Evolutionary conservation across 2,888 invertebrate species (phyloP), one percentile per base, ranked within the genome.

Genomic region (Dynastes maya): DNA sequence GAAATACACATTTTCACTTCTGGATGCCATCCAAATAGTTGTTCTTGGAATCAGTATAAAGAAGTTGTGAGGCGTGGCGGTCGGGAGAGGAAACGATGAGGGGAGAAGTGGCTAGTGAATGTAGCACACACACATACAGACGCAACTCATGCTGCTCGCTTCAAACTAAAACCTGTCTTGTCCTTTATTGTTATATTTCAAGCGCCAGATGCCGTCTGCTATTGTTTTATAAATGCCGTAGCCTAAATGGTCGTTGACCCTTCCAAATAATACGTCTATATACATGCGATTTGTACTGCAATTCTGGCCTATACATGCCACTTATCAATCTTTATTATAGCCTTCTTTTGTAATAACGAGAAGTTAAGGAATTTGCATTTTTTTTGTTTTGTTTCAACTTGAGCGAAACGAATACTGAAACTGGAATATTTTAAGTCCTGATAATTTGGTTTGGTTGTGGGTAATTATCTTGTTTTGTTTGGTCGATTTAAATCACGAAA

Each of bases 141-240:
- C 9, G 55, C 55, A 55, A 22, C 8, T 55, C 22, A 55, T 71
- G 63, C 64, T 72, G 78, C 72, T 71, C 22, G 71, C 72, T 61
- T 61, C 72, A 71, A 78, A 78, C 78, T 71, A 64, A 78, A 78
- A 78, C 78, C 78, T 78, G 78, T 78, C 78, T 71, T 71, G 78
- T 78, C 78, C 70, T 72, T 78, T 78, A 72, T 78, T 78, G 78
- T 78, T 78, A 64, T 65, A 78, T 78, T 78, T 78, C 79, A 80
- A 76, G 77, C 79, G 78, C 79, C 82, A 82, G 79, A 82, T 82
- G 81, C 79, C 79, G 67, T 64, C 78, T 75, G 76, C 72, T 70
- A 81, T 82, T 82, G 82, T 82, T 81, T 82, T 78, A 79, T 80
- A 74, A 80, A 78, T 79, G 70, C 78, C 67, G 78, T 77, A 76